Percentiles rank a stretch among this genome's conserved stretches.
These are phyloP conservation scores for Pachymerium ferrugineum DNA, from an alignment of 2,888 invertebrate species.

Conservation along the genomic window DNA sequence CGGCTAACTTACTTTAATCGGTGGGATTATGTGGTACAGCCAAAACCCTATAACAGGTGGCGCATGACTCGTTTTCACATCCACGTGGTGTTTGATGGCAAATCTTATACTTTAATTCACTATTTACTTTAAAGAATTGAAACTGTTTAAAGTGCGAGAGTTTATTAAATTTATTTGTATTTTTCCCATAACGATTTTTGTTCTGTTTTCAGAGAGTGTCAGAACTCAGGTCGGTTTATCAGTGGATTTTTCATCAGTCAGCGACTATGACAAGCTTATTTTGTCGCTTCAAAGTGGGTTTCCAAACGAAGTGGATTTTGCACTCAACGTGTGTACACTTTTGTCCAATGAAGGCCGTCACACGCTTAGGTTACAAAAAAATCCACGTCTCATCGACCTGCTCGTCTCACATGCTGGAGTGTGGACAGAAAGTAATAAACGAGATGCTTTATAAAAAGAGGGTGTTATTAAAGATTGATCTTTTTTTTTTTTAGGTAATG, in stretches of 20 bases:
- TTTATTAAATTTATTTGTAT: no score
- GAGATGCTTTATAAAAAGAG: no score
- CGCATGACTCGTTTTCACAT: no score
- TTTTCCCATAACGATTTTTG: not conserved
- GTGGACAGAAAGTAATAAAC: slow-evolving; percentile 68
- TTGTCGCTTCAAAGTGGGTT: slow-evolving; percentile 88
- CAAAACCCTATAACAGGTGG: no score
- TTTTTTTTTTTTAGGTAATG: slow-evolving; percentile 51
- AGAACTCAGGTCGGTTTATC: slow-evolving; percentile 39
- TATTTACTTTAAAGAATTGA: no score
- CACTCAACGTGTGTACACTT: slow-evolving; percentile 92
- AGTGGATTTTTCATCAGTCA: slow-evolving; percentile 37
- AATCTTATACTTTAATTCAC: no score
- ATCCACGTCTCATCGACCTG: slow-evolving; percentile 79
- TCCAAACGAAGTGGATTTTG: slow-evolving; percentile 98
- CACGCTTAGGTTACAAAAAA: slow-evolving; percentile 74
- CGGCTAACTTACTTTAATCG: no score
- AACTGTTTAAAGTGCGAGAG: no score
- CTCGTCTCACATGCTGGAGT: slow-evolving; percentile 91
- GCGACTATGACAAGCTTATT: slow-evolving; percentile 77
- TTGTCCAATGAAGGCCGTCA: slow-evolving; percentile 91
- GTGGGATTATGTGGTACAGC: no score
- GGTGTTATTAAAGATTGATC: not conserved
- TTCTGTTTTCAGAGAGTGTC: slow-evolving; percentile 37
- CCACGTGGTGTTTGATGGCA: no score